Conservation (phyloP, 2,113 vertebrate species). For the Pterocles burchelli region DNA sequence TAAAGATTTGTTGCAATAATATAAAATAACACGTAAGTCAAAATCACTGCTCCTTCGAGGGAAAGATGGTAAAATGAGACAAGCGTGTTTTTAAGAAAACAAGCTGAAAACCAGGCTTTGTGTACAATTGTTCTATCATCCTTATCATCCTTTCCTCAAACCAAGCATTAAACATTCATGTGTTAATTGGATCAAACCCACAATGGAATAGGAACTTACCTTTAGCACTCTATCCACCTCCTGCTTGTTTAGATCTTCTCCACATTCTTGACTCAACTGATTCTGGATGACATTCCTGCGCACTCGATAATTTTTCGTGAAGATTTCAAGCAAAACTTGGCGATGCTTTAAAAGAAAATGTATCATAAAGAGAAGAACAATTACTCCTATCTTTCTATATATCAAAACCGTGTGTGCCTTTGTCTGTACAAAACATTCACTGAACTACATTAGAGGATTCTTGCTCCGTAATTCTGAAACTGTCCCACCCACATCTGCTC, state of each 20-base stretch:
- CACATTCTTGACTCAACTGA: conserved; percentile 87
- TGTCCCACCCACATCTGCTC: not conserved
- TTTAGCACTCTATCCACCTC: conserved; percentile 92
- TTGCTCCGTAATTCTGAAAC: not conserved
- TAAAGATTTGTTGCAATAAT: not conserved
- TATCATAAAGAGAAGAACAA: not conserved
- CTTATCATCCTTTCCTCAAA: not conserved
- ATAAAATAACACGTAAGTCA: not conserved
- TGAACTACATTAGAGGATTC: not conserved
- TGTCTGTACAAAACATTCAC: not conserved
- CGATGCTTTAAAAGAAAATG: conserved; percentile 81
- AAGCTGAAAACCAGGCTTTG: not conserved
- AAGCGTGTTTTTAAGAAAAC: not conserved
- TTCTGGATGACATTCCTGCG: conserved; percentile 86
- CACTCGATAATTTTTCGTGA: conserved; percentile 89
- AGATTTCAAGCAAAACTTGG: conserved; percentile 91
- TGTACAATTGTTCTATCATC: not conserved
- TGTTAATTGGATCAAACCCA: not conserved
- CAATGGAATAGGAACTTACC: conserved; percentile 66
- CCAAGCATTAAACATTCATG: not conserved
- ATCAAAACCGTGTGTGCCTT: not conserved
- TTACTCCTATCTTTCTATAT: not conserved
- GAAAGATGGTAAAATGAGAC: not conserved
- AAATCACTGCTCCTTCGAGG: not conserved
- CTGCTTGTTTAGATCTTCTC: conserved; percentile 85